Base-by-base conservation (phyloP, 2,113 vertebrate species). In the Hippocampus barbouri region DNA sequence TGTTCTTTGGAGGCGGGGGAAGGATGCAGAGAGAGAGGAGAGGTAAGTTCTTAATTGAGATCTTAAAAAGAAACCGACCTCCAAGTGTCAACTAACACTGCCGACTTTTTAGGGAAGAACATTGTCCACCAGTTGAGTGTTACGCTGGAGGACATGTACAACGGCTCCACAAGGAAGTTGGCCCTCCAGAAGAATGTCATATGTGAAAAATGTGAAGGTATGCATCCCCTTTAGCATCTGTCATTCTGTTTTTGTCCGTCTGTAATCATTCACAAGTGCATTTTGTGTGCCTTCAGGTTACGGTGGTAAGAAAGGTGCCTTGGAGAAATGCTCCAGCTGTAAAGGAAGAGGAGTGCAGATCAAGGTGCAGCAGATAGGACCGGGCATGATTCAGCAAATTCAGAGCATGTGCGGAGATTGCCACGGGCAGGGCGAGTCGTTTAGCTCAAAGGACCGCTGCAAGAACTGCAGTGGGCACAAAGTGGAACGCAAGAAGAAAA, bases 1-100 rank as follows among this genome's bases (percentile, higher is more conserved):
- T 98, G 96, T 99, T 99, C 88, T 99, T 99, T 88, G 97, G 97
- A 73, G 97, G 96, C 53, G 96, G 96, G 71, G 95, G 96, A 76
- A 93, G 94, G 81, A 97, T 94, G 93, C 94, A 96, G 74, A 93
- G 95, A 89, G 97, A 99, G 83, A 94, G 95, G 82, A 94, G 88
- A 94, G 96, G 97, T 98, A 87, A 88, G 78, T 74, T 16, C 47
- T 12, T 49, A 23, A 23, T 25, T 14, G 14, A 27, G 16, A 47
- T 7, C 27, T 51, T 20, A 10, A 11, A 34, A 53, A 51, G n/a
- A 34, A 20, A 51, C 25, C 6, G 18, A 38, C 8, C 20, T 30
- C 25, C 49, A 68, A 68, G 12, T 14, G 10, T 68, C 18, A 21
- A 68, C 68, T 34, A 18, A 18, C 47, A 47, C 23, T 40, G 47